phyloP scores from a whole-genome alignment of 2,797 vertebrate species.

The Sebastes trivittatus region DNA sequence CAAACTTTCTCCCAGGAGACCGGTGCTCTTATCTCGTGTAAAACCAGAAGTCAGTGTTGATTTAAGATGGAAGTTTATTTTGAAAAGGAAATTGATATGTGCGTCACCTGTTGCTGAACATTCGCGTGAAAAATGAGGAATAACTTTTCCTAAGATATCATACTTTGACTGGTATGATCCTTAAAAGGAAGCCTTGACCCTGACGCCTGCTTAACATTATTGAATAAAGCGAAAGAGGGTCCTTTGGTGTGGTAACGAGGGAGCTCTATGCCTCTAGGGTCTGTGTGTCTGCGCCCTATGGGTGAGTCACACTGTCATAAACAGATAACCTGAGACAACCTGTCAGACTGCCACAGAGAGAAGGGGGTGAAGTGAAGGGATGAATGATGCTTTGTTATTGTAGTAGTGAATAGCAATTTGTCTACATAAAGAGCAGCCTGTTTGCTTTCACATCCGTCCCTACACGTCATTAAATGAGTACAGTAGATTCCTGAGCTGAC shows the following conservation, averaged over 20 bases:
- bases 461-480: conserved; percentile 30
- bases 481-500: conserved; percentile 57
- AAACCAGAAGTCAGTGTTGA: too few relatives aligned
- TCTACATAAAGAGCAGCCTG: conserved; percentile 36
- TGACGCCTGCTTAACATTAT: background rate
- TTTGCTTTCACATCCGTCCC: conserved; percentile 41
- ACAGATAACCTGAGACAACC: background rate
- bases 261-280: conserved; percentile 3
- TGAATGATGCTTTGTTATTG: conserved; percentile 50
- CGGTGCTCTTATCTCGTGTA: too few relatives aligned
- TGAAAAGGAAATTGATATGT: too few relatives aligned
- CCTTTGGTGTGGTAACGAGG: conserved; percentile 9
- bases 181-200: background rate
- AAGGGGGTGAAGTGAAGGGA: background rate
- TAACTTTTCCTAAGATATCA: too few relatives aligned
- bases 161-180: too few relatives aligned
- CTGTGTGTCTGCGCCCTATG: background rate
- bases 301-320: background rate
- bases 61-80: too few relatives aligned
- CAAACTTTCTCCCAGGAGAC: too few relatives aligned
- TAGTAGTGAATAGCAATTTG: conserved; percentile 28
- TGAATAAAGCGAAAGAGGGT: conserved; percentile 3
- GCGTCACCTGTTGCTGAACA: too few relatives aligned
- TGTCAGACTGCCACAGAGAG: background rate
- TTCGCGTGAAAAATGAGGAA: accelerated